phyloP scores from a whole-genome alignment of 2,113 vertebrate species.

The Halichoerus grypus region DNA sequence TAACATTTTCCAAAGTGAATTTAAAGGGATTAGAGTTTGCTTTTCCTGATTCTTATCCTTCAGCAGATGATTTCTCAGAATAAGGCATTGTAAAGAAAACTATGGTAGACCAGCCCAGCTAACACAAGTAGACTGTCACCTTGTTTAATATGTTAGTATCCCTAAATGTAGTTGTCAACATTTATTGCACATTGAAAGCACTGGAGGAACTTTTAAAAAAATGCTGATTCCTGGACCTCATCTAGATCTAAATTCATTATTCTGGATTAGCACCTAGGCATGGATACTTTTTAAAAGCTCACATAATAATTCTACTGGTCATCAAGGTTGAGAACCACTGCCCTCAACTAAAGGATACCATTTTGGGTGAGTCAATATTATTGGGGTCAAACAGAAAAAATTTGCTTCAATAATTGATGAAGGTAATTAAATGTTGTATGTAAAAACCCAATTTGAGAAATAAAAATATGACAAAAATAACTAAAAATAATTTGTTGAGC shows the following conservation, averaged over 20 bases:
- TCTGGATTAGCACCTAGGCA: background rate
- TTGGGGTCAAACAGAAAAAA: background rate
- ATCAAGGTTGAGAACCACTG: background rate
- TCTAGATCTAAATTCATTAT: background rate
- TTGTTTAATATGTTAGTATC: background rate
- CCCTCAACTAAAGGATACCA: background rate
- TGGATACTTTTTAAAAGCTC: background rate
- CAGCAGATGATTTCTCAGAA: background rate
- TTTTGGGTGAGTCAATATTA: background rate
- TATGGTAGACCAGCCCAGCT: background rate
- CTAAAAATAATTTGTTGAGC: conserved; percentile 7
- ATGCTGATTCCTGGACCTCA: background rate
- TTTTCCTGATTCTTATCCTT: conserved; percentile 32
- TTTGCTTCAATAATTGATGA: background rate
- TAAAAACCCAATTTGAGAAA: background rate
- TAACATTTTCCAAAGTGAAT: conserved; percentile 68
- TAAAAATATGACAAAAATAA: conserved; percentile 18
- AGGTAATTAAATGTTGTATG: background rate
- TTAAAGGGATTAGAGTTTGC: conserved; percentile 28
- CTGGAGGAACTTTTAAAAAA: background rate
- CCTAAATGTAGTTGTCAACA: background rate
- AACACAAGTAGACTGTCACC: background rate
- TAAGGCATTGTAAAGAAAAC: conserved; percentile 7
- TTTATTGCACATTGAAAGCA: background rate
- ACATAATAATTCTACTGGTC: background rate